Percentiles rank a stretch among this genome's conserved stretches.
Conservation (phyloP, 2,888 invertebrate genomes). For the Orthosia cruda region DNA sequence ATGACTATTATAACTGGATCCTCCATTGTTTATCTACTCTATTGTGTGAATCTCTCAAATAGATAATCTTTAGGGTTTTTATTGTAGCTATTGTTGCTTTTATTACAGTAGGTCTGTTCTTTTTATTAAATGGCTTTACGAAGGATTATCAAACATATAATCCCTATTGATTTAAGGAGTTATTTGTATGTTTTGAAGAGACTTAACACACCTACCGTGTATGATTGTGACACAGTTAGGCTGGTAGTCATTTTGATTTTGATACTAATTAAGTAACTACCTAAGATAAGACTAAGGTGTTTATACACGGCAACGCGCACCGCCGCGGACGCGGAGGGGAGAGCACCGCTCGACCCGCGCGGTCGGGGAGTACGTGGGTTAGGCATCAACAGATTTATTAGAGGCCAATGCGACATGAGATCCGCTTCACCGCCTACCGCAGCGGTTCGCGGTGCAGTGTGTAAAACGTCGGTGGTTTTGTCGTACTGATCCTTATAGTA, state of each 20-base stretch:
- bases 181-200: not conserved
- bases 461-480: no score
- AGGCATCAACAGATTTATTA: no score
- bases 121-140: conserved; percentile 10
- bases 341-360: no score
- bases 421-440: no score
- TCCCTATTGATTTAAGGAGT: not conserved
- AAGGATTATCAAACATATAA: not conserved
- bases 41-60: conserved; percentile 7
- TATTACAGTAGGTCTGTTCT: not conserved
- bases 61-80: conserved; percentile 29
- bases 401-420: no score
- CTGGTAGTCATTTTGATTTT: no score
- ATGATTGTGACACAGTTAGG: not conserved
- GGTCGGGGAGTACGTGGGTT: no score
- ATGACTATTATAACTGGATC: not conserved
- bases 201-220: not conserved
- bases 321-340: no score
- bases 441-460: no score
- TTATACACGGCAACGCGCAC: no score
- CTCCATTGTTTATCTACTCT: not conserved
- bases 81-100: conserved; percentile 13
- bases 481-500: not conserved
- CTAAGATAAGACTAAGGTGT: no score
- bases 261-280: no score